Percentiles rank a stretch among this genome's conserved stretches.
Conservation (phyloP, 2,797 vertebrate genomes). For the Apogon talboti region DNA sequence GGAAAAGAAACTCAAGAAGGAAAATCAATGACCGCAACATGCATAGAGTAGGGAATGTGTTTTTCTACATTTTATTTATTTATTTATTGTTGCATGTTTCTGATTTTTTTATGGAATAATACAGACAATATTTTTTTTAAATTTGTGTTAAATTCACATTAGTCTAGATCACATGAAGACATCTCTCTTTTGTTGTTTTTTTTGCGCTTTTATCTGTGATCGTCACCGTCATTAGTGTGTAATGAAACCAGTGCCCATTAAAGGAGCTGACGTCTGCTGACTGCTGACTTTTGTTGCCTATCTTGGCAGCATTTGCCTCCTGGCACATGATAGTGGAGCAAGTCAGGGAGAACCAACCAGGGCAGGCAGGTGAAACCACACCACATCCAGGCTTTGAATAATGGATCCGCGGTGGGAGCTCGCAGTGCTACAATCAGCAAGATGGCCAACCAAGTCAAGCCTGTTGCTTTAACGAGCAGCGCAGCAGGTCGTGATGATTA, state of each 20-base stretch:
- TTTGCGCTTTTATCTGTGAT: conserved; percentile 43
- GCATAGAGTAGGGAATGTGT: too few relatives aligned
- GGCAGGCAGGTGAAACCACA: conserved; percentile 54
- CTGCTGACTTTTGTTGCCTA: conserved; percentile 62
- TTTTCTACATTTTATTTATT: too few relatives aligned
- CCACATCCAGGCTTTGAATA: conserved; percentile 75
- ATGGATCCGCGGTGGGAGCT: conserved; percentile 67
- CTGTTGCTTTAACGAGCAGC: conserved; percentile 55
- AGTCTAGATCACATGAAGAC: too few relatives aligned
- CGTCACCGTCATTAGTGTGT: conserved; percentile 28
- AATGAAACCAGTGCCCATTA: conserved; percentile 49
- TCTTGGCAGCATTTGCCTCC: conserved; percentile 55
- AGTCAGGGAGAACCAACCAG: conserved; percentile 45
- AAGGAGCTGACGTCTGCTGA: conserved; percentile 35
- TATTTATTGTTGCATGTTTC: too few relatives aligned
- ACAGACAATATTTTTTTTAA: too few relatives aligned
- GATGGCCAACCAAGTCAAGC: conserved; percentile 66
- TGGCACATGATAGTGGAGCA: conserved; percentile 52
- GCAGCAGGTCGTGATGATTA: conserved; percentile 62
- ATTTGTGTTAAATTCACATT: too few relatives aligned
- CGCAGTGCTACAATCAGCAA: conserved; percentile 65
- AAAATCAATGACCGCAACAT: too few relatives aligned
- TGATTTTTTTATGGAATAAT: too few relatives aligned
- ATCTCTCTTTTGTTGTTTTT: neutral
- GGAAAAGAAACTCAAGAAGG: too few relatives aligned